phyloP scores from a whole-genome alignment of 2,888 invertebrate species.

The Tenthredo distinguenda region DNA sequence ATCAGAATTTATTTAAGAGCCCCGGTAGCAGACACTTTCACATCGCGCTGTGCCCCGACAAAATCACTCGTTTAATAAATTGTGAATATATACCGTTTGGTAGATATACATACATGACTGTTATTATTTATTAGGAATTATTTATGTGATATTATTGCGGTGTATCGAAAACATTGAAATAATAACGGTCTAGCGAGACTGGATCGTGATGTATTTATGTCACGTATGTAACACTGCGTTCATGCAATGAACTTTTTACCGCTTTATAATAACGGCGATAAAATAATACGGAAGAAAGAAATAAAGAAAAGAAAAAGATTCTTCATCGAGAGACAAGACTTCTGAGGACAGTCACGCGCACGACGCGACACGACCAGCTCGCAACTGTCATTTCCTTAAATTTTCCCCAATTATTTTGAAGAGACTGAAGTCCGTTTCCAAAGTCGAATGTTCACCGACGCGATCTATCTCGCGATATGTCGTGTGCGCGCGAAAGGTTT shows the following conservation, averaged over 20 bases:
- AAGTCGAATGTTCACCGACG: not conserved
- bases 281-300: not conserved
- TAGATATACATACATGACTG: too few relatives aligned
- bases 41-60: not conserved
- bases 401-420: not conserved
- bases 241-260: not conserved
- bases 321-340: not conserved
- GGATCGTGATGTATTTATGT: not conserved
- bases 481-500: not conserved
- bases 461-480: not conserved
- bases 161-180: not conserved
- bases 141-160: not conserved
- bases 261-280: not conserved
- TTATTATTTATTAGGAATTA: not conserved
- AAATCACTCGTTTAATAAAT: not conserved
- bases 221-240: not conserved
- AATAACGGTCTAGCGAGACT: not conserved
- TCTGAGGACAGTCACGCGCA: not conserved
- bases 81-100: not conserved
- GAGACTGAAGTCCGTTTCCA: not conserved
- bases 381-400: not conserved
- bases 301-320: not conserved
- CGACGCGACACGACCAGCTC: not conserved
- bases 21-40: slow-evolving; percentile 2
- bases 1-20: not conserved